Base-by-base conservation (phyloP, 2,113 vertebrate genomes). In the Chamaetylas fuelleborni region DNA sequence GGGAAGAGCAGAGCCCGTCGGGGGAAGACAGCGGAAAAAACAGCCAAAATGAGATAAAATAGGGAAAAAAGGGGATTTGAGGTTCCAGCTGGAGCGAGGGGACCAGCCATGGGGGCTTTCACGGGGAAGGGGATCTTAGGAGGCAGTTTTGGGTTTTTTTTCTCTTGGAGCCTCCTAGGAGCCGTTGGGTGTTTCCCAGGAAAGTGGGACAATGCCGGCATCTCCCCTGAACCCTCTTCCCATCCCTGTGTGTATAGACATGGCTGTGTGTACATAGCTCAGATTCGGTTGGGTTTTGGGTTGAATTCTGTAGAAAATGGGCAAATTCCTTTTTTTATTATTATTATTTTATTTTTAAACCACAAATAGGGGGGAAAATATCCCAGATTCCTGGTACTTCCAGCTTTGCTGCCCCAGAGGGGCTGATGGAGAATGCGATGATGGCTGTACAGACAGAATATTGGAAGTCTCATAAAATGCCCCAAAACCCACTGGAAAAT, bases 401-500 rank as follows among this genome's bases (percentile, higher is more conserved):
- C 94, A 95, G 90, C 77, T 94, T 96, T 96, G 34, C 94, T 88
- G 94, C 93, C 96, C 91, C 78, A 29, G 58, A 86, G 81, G 87
- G 84, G 71, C 86, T 16, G 23, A 91, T 54, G 58, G 95, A 69
- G 67, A 94, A 89, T 24, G 50, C 16, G 14, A 54, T 26, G 64
- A 60, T 90, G 73, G 94, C 97, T 97, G 93, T 96, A 92, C 38
- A 72, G 73, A 34, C 47, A 19, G 47, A 54, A 42, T 26, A 25
- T 34, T 66, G 77, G 74, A 95, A 97, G 93, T 97, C 93, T 77
- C 95, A 89, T 95, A 94, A 86, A 91, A 86, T 25, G 64, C 97
- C 97, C 96, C 85, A 53, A 90, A 93, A 79, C 77, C 73, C 57
- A 45, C 69, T 97, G 97, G 96, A 97, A 95, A 95, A 95, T 94